These are phyloP conservation scores for Sebastes flavidus DNA, from an alignment of 2,797 vertebrate species.

Conservation along the genomic window DNA sequence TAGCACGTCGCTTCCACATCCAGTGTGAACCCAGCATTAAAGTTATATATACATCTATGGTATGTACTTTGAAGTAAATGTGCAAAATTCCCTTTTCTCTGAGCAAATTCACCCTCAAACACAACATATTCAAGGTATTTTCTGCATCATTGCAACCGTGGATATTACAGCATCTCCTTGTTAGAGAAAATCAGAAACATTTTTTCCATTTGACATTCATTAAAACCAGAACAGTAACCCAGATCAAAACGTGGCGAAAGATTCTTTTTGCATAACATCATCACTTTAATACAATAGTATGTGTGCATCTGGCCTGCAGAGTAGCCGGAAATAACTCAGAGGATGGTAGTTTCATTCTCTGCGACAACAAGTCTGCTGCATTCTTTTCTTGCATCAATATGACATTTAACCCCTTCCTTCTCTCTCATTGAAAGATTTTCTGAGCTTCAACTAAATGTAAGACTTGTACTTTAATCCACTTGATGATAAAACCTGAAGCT, in stretches of 20 bases:
- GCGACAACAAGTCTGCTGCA: neutral
- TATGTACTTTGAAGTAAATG: neutral
- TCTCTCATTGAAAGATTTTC: neutral
- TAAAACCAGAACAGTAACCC: constrained; percentile 1
- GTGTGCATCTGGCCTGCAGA: constrained; percentile 27
- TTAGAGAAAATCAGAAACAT: neutral
- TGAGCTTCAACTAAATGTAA: neutral
- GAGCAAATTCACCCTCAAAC: neutral
- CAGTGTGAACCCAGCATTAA: neutral
- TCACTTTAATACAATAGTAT: neutral
- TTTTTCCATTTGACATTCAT: neutral
- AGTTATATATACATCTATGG: neutral
- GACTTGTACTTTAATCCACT: neutral
- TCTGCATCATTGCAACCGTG: neutral
- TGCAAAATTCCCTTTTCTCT: neutral
- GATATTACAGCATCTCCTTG: neutral
- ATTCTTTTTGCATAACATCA: neutral
- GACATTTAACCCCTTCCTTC: neutral
- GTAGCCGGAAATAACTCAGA: constrained; percentile 1
- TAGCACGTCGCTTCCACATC: too few relatives aligned
- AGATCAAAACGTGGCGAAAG: neutral
- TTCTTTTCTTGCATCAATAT: neutral
- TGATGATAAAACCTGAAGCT: constrained; percentile 1
- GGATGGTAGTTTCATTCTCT: neutral
- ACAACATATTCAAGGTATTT: neutral